A percentile compares a stretch with the other conserved stretches of the same genome.
Conservation (phyloP, 2,113 vertebrate species). For the Donacobius atricapilla region DNA sequence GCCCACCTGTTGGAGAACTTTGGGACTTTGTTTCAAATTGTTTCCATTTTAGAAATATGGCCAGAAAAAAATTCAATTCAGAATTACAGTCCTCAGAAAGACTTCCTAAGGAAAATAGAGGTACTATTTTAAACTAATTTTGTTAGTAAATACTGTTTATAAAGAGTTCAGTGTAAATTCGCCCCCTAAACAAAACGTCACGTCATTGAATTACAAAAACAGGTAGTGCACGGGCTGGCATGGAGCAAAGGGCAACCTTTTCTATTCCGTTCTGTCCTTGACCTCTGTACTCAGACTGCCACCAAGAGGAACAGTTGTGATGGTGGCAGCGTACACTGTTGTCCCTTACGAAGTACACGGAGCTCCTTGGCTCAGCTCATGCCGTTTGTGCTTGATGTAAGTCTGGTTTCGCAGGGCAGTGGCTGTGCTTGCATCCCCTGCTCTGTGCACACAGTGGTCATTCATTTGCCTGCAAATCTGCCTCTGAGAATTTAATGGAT, state of each 20-base stretch:
- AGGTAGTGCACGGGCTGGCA: background rate
- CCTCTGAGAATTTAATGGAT: background rate
- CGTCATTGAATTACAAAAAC: background rate
- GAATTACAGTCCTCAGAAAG: background rate
- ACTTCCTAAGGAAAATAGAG: background rate
- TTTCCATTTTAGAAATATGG: background rate
- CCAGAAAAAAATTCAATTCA: background rate
- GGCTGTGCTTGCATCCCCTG: background rate
- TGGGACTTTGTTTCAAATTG: background rate
- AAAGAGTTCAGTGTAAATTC: background rate
- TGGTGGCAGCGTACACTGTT: background rate
- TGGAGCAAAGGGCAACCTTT: background rate
- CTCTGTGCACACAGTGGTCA: background rate
- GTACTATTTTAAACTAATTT: background rate
- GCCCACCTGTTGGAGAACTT: background rate
- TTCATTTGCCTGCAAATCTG: background rate
- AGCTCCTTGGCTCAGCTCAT: background rate
- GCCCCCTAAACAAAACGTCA: background rate
- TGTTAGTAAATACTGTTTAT: background rate
- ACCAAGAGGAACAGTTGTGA: slow-evolving; percentile 20
- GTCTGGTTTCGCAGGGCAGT: background rate
- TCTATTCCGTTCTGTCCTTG: slow-evolving; percentile 13
- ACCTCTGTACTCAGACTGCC: slow-evolving; percentile 37
- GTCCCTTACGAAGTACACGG: background rate
- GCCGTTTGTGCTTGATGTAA: background rate